Evolutionary conservation across 2,888 invertebrate species (phyloP).

Genomic region (Eupithecia dodoneata): DNA sequence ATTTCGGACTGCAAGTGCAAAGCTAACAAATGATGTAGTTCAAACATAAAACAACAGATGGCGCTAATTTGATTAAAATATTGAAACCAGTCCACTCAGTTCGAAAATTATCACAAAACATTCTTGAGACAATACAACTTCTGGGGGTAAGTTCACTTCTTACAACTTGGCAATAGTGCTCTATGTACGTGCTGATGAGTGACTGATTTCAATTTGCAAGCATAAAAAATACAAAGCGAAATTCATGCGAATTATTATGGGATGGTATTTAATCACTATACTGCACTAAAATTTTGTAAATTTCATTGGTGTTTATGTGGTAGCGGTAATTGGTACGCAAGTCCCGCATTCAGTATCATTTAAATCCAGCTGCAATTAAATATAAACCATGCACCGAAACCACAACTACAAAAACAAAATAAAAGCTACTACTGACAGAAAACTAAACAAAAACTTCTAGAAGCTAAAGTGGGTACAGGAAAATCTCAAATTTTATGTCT

Average conservation of each 20-base stretch:
- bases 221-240: conserved; percentile 52
- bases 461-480: neutral
- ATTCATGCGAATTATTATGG: conserved; percentile 43
- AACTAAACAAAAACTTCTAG: conserved; percentile 37
- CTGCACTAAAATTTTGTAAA: neutral
- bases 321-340: neutral
- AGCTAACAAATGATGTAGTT: conserved; percentile 39
- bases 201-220: conserved; percentile 71
- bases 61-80: conserved; percentile 65
- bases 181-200: conserved; percentile 67
- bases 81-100: conserved; percentile 71
- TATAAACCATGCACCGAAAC: conserved; percentile 51
- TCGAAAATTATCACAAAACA: conserved; percentile 54
- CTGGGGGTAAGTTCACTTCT: conserved; percentile 38
- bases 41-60: conserved; percentile 64
- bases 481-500: neutral
- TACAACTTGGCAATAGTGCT: conserved; percentile 72
- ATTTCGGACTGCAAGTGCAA: conserved; percentile 19
- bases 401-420: conserved; percentile 37
- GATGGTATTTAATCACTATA: neutral
- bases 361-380: neutral
- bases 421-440: conserved; percentile 34
- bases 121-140: conserved; percentile 63
- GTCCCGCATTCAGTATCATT: neutral
- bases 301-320: neutral